Evolutionary conservation across 2,888 invertebrate species (phyloP), one percentile per base, ranked within the genome.

Genomic region (Bursaphelenchus okinawaensis): DNA sequence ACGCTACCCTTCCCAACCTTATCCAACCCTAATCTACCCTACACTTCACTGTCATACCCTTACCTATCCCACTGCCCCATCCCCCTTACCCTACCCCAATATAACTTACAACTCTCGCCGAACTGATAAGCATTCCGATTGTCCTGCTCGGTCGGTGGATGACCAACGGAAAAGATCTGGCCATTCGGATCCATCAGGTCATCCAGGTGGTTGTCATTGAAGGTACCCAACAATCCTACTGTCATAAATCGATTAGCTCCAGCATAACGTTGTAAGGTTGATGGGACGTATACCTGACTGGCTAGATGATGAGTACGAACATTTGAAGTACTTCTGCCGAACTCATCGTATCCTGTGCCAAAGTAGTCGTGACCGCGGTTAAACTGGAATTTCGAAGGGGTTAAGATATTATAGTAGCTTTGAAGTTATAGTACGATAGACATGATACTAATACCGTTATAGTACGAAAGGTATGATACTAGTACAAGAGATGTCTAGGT

Each of bases 121-220:
- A 72, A 73, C 23, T 55, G 40, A 54, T 70, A 52, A 12, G 70
- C 71, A 28, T 72, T 73, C 16, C 54, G 40, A 51, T 74, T 74
- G 40, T 75, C 71, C 19, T 29, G 20, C 29, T 76, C 69, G 7
- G 75, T 57, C 28, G 73, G 66, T 20, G 73, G 65, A 31, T 67
- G 63, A 28, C 55, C 40, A 29, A 65, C 57, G 52, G 26, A 24
- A 16, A 54, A 23, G 19, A 68, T 60, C 55, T 69, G 59, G 0
- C 69, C 67, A 12, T 62, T 60, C 8, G 75, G 59, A 8, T 75
- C 72, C 63, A 77, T 76, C 51, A 79, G 55, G 54, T 79, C 80
- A 64, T 79, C 80, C 62, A 72, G 65, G 50, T 74, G 75, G 66
- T 79, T 80, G 55, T 74, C 75, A 63, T 81, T 81, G 65, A 75